Evolutionary conservation across 2,797 vertebrate genomes (phyloP), one percentile per base, ranked within the genome.

Genomic region (Manis javanica): DNA sequence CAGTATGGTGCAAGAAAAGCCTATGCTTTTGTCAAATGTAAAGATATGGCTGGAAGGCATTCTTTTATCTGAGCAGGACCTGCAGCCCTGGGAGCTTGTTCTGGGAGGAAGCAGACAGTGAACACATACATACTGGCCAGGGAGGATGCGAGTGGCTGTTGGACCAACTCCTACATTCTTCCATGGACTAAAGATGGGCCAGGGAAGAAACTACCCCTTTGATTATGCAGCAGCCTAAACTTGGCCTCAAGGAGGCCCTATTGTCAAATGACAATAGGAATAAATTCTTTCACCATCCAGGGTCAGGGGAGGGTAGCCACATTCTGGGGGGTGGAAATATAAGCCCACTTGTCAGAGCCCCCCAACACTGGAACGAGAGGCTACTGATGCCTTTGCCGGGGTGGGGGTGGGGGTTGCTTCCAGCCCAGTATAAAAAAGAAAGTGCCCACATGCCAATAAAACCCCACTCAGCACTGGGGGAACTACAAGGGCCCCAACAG

Each of bases 91-190:
- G 42, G 77, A 79, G 51, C 89, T 34, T 66, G 93, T 10, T 97
- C 81, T 94, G 37, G 87, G 75, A 59, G 96, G 94, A 75, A 96
- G 96, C 91, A 96, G 97, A 94, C 98, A 96, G 94, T 57, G 97
- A 98, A 87, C 87, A 97, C 97, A 98, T 98, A 96, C 97, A 98
- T 98, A 96, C 97, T 98, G 95, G 96, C 96, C 51, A 12, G 53
- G 95, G 95, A 98, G 96, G 94, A 98, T 96, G 98, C 98, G 98
- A 98, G 98, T 98, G 97, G 98, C 97, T 98, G 95, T 96, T 98
- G 98, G 98, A 98, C 95, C 88, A 68, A 68, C 77, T 95, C 96
- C 96, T 81, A 93, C 98, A 98, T 98, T 98, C 98, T 97, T 98
- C 89, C 39, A 86, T 87, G 96, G 97, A 98, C 97, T 97, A 97